These are phyloP conservation scores for Neostethus bicornis DNA, from an alignment of 2,797 vertebrate genomes.

Conservation along the genomic window DNA sequence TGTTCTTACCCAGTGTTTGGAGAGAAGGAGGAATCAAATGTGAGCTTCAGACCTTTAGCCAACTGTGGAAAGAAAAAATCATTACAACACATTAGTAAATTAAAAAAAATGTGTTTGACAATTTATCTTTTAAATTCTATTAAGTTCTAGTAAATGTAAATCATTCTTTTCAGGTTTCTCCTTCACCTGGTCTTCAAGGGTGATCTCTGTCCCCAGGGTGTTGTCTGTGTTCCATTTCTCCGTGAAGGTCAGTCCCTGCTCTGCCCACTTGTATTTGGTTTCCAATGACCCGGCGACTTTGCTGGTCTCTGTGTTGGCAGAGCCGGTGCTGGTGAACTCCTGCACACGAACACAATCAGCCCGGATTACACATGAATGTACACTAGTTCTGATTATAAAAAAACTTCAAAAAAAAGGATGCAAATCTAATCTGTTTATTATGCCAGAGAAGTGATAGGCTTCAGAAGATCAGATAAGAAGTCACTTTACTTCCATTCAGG, in stretches of 20 bases:
- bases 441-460: background rate
- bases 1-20: slow-evolving; percentile 95
- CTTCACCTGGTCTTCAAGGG: slow-evolving; percentile 87
- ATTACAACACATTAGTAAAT: background rate
- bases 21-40: slow-evolving; percentile 95
- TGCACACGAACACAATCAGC: slow-evolving; percentile 46
- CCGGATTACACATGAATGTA: background rate
- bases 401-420: no score
- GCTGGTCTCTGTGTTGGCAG: slow-evolving; percentile 93
- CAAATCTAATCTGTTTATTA: no score
- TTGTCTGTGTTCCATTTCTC: slow-evolving; percentile 99
- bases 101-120: background rate
- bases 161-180: background rate
- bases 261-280: slow-evolving; percentile 95
- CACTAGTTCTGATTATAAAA: background rate
- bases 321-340: slow-evolving; percentile 97
- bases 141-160: no score
- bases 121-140: background rate
- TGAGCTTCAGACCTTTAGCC: slow-evolving; percentile 92
- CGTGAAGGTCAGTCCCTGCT: slow-evolving; percentile 92
- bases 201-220: slow-evolving; percentile 93
- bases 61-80: slow-evolving; percentile 73
- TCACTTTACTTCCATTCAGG: slow-evolving; percentile 9
- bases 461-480: slow-evolving; percentile 26
- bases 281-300: slow-evolving; percentile 95